These are phyloP conservation scores for Gonatopus flavifemur DNA, from an alignment of 1,140 invertebrate species.

Conservation along the genomic window DNA sequence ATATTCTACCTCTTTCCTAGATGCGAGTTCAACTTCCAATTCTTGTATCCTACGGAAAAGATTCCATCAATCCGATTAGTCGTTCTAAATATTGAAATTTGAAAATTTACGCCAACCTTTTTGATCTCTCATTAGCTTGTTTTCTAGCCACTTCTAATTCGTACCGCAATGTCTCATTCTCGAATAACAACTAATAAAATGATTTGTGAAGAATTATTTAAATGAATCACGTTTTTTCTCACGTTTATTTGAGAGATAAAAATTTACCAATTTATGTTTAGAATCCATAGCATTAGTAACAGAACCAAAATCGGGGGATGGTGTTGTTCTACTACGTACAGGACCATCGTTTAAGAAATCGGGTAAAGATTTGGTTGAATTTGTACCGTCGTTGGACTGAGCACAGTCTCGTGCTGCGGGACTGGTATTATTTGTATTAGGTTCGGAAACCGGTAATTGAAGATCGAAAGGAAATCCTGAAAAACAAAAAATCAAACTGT, in stretches of 20 bases:
- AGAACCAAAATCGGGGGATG: constrained; percentile 54
- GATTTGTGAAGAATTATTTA: neutral
- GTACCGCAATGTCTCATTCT: constrained; percentile 62
- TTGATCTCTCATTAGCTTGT: constrained; percentile 59
- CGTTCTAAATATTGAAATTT: constrained; percentile 16
- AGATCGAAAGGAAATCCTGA: constrained; percentile 48
- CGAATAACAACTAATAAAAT: constrained; percentile 51
- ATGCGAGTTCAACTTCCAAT: constrained; percentile 61
- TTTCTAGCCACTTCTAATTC: constrained; percentile 60
- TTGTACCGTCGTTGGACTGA: constrained; percentile 35
- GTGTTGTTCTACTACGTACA: constrained; percentile 58
- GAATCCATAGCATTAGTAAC: constrained; percentile 40
- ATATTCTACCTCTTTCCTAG: constrained; percentile 54
- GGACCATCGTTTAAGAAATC: constrained; percentile 75
- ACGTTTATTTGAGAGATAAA: constrained; percentile 11
- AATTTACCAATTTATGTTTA: constrained; percentile 41
- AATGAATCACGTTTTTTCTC: neutral
- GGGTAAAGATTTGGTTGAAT: constrained; percentile 66
- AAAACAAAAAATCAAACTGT: constrained; percentile 8
- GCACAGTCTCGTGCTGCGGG: constrained; percentile 16
- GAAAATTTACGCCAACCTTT: constrained; percentile 57
- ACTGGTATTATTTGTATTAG: constrained; percentile 14
- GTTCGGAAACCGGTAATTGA: constrained; percentile 32
- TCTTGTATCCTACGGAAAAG: constrained; percentile 20
- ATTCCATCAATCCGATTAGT: too few relatives aligned